Evolutionary conservation across 2,797 vertebrate genomes (phyloP).

Genomic region (Acanthurus lineatus): DNA sequence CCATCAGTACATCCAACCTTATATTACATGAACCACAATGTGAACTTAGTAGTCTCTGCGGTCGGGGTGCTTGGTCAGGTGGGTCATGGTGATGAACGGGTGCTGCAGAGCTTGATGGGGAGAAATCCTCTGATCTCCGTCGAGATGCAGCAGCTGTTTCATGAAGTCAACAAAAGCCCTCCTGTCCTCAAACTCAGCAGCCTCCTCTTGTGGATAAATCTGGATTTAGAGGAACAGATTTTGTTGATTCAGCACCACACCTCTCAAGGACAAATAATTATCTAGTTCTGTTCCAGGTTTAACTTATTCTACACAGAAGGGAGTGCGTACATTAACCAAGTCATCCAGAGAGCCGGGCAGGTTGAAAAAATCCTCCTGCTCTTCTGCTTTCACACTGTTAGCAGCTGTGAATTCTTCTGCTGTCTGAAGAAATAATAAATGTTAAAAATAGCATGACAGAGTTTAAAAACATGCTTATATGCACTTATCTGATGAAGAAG

Average conservation of each 20-base stretch:
- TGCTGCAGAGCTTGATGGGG: constrained; percentile 24
- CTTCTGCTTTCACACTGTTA: not conserved
- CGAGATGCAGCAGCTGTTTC: constrained; percentile 27
- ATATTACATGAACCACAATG: not conserved
- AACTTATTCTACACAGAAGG: not conserved
- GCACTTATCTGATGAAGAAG: not conserved
- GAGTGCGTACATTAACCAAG: constrained; percentile 12
- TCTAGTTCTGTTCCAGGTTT: not conserved
- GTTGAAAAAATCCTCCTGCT: not conserved
- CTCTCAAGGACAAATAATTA: constrained; percentile 2
- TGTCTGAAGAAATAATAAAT: constrained; percentile 5
- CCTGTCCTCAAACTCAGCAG: constrained; percentile 20
- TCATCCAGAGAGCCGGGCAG: constrained; percentile 20
- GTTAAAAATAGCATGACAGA: not conserved
- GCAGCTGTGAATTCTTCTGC: constrained; percentile 21
- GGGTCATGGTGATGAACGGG: constrained; percentile 22
- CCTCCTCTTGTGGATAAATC: constrained; percentile 7
- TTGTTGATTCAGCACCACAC: not conserved
- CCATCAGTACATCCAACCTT: not conserved
- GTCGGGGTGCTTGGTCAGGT: not conserved
- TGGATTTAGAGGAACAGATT: constrained; percentile 23
- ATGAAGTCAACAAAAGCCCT: constrained; percentile 39
- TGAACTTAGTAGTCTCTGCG: constrained; percentile 12
- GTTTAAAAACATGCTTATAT: not conserved
- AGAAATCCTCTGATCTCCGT: constrained; percentile 24